phyloP scores from a whole-genome alignment of 2,888 invertebrate genomes.

The Strigamia crassipes region DNA sequence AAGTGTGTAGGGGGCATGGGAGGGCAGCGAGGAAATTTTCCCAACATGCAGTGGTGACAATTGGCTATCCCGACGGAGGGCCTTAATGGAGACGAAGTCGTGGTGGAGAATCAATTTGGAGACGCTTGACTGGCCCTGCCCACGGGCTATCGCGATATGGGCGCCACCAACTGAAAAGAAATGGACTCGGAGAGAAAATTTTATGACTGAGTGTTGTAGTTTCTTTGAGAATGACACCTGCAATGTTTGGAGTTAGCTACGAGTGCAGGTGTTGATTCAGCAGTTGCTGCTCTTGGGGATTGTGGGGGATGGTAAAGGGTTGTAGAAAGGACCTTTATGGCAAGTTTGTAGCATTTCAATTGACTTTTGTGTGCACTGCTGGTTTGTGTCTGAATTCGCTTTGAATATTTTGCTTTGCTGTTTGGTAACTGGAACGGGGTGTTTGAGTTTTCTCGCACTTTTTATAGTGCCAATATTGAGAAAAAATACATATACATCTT shows the following conservation, averaged over 20 bases:
- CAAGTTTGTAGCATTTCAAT: slow-evolving; percentile 40
- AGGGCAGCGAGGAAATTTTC: neutral
- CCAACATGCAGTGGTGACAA: slow-evolving; percentile 40
- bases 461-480: neutral
- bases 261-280: slow-evolving; percentile 40
- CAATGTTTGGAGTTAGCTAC: slow-evolving; percentile 35
- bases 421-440: neutral
- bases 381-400: slow-evolving; percentile 31
- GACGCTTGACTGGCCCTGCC: slow-evolving; percentile 42
- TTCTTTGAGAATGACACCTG: slow-evolving; percentile 26
- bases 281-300: slow-evolving; percentile 18
- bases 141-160: slow-evolving; percentile 37
- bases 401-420: slow-evolving; percentile 24
- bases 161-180: slow-evolving; percentile 36
- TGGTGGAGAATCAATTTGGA: slow-evolving; percentile 40
- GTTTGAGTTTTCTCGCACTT: neutral
- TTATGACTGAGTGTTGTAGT: slow-evolving; percentile 42
- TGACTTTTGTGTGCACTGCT: slow-evolving; percentile 32
- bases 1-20: neutral
- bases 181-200: slow-evolving; percentile 19
- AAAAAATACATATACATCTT: neutral
- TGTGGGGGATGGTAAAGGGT: slow-evolving; percentile 18
- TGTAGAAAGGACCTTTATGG: slow-evolving; percentile 6
- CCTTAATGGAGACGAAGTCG: slow-evolving; percentile 36
- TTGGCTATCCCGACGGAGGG: slow-evolving; percentile 37